These are phyloP conservation scores for Lordiphosa andalusiaca DNA, from an alignment of 2,888 invertebrate genomes.

Conservation along the genomic window DNA sequence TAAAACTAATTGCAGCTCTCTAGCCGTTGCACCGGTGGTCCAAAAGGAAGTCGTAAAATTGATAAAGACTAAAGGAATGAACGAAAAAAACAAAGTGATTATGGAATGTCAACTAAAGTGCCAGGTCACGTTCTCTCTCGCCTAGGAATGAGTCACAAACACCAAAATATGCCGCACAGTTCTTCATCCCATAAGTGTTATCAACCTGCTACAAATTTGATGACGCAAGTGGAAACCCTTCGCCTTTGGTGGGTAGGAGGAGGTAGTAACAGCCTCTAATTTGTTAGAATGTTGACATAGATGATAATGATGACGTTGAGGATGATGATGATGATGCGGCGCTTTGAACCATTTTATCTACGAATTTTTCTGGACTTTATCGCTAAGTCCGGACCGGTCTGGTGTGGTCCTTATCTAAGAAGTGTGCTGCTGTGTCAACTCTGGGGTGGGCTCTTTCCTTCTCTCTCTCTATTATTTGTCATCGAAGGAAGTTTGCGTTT, in stretches of 20 bases:
- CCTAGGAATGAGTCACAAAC: constrained; percentile 57
- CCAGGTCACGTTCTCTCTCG: constrained; percentile 67
- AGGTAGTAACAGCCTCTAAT: constrained; percentile 55
- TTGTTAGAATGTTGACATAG: constrained; percentile 55
- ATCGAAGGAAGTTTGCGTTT: neutral
- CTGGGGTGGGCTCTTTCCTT: constrained; percentile 5
- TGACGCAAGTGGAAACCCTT: constrained; percentile 56
- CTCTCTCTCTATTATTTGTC: constrained; percentile 19
- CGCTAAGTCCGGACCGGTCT: constrained; percentile 4
- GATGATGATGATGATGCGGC: constrained; percentile 50
- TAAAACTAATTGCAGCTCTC: constrained; percentile 58
- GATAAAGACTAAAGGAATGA: constrained; percentile 49
- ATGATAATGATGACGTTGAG: constrained; percentile 12
- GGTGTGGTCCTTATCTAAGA: constrained; percentile 55
- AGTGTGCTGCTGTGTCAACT: constrained; percentile 37
- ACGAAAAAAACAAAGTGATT: constrained; percentile 32
- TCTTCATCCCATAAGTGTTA: constrained; percentile 34
- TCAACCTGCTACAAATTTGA: constrained; percentile 66
- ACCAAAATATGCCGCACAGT: constrained; percentile 6
- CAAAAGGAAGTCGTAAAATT: constrained; percentile 69
- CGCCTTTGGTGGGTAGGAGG: constrained; percentile 6
- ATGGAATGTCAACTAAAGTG: constrained; percentile 47
- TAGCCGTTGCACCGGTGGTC: constrained; percentile 52
- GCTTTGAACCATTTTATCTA: constrained; percentile 55
- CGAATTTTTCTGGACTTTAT: constrained; percentile 2